Conservation (phyloP, 1,140 invertebrate species). For the Tachypleus tridentatus region DNA sequence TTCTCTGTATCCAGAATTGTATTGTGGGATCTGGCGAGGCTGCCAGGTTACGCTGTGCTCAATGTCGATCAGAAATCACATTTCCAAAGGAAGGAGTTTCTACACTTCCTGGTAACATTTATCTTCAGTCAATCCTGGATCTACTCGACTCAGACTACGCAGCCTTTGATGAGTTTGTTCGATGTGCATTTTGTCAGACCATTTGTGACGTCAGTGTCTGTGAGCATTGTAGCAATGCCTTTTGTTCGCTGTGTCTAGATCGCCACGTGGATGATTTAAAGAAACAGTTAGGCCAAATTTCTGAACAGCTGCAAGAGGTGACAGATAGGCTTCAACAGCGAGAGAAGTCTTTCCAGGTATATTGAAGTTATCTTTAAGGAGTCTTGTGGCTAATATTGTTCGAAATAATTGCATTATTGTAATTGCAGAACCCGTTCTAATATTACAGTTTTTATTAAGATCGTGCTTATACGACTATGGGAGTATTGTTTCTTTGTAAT, state of each 20-base stretch:
- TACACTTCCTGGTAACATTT: conserved; percentile 43
- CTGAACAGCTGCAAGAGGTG: background rate
- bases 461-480: too few relatives aligned
- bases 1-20: conserved; percentile 44
- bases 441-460: too few relatives aligned
- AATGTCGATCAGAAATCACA: conserved; percentile 16
- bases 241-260: background rate
- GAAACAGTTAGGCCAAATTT: conserved; percentile 1
- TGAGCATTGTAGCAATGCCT: background rate
- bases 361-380: too few relatives aligned
- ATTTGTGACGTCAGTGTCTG: background rate
- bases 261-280: background rate
- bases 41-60: conserved; percentile 17
- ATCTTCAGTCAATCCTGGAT: conserved; percentile 42
- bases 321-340: background rate
- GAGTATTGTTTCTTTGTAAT: too few relatives aligned
- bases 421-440: too few relatives aligned
- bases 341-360: too few relatives aligned
- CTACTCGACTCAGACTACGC: conserved; percentile 27
- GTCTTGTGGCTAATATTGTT: too few relatives aligned
- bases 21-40: conserved; percentile 24
- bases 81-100: conserved; percentile 28
- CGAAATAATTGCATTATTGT: too few relatives aligned
- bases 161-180: background rate
- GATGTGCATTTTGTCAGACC: background rate